These are phyloP conservation scores for Eristalis intricaria DNA, from an alignment of 2,888 invertebrate species.

Conservation along the genomic window DNA sequence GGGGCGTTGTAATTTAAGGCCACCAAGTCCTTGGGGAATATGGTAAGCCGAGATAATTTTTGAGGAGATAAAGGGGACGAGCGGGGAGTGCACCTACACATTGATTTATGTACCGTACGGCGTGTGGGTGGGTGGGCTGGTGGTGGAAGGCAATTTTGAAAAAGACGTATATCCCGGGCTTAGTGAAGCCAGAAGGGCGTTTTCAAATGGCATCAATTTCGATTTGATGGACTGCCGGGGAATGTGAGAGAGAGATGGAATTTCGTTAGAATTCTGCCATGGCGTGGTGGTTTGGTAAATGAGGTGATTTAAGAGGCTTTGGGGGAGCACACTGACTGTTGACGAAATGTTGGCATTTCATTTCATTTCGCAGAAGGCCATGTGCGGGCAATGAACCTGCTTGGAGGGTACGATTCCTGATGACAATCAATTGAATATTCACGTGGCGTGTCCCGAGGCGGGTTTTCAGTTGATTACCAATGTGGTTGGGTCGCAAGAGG, in stretches of 20 bases:
- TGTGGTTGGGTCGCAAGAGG: no score
- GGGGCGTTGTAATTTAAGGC: neutral
- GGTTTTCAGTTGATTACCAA: no score
- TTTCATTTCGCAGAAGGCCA: no score
- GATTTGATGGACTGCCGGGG: neutral
- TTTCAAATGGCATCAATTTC: neutral
- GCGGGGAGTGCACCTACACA: neutral
- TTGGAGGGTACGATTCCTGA: no score
- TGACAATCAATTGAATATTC: no score
- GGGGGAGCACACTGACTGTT: no score
- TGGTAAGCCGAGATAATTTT: neutral
- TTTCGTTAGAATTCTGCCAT: neutral
- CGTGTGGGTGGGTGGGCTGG: neutral
- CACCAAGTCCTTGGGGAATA: neutral
- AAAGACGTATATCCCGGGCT: neutral
- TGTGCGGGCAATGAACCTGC: no score
- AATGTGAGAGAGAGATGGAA: neutral
- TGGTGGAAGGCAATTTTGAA: neutral
- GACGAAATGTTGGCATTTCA: no score
- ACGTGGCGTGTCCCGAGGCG: no score
- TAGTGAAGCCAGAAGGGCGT: neutral
- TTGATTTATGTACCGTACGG: slow-evolving; percentile 22
- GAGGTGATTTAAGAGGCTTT: no score
- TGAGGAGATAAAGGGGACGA: neutral
- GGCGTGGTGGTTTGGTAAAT: no score